phyloP scores from a whole-genome alignment of 2,797 vertebrate species.

The Aselliscus stoliczkanus region DNA sequence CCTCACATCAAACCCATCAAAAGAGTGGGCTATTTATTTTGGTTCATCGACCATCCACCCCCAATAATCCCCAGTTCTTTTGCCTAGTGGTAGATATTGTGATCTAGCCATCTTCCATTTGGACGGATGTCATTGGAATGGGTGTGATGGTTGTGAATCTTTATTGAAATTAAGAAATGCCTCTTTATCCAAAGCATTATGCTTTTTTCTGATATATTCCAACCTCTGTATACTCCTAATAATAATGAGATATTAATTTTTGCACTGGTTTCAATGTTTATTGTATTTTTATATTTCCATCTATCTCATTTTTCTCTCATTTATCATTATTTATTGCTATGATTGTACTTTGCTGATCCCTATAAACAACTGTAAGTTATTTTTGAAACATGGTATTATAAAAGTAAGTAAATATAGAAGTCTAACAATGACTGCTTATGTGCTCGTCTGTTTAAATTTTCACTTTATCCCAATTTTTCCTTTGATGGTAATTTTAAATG shows the following conservation, averaged over 20 bases:
- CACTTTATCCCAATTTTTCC: background rate
- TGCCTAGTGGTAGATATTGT: background rate
- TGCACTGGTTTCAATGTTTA: background rate
- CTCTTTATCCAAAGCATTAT: background rate
- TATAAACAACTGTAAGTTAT: background rate
- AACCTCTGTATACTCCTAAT: background rate
- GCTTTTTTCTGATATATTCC: background rate
- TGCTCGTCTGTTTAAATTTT: background rate
- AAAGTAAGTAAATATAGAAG: background rate
- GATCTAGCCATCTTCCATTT: background rate
- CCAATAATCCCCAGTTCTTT: background rate
- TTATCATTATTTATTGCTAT: background rate
- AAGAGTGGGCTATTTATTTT: background rate
- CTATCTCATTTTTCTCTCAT: background rate
- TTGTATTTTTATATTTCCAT: background rate
- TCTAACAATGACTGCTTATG: background rate
- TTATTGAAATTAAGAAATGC: too few relatives aligned
- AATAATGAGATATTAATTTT: background rate
- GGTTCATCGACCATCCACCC: background rate
- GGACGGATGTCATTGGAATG: background rate
- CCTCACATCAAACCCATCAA: background rate
- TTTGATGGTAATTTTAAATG: background rate
- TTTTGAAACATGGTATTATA: background rate
- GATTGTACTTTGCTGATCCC: background rate
- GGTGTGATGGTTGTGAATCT: background rate